A percentile compares a stretch with the other conserved stretches of the same genome.
These are phyloP conservation scores for Mythimna lalbum DNA, from an alignment of 2,888 invertebrate species.

Conservation along the genomic window DNA sequence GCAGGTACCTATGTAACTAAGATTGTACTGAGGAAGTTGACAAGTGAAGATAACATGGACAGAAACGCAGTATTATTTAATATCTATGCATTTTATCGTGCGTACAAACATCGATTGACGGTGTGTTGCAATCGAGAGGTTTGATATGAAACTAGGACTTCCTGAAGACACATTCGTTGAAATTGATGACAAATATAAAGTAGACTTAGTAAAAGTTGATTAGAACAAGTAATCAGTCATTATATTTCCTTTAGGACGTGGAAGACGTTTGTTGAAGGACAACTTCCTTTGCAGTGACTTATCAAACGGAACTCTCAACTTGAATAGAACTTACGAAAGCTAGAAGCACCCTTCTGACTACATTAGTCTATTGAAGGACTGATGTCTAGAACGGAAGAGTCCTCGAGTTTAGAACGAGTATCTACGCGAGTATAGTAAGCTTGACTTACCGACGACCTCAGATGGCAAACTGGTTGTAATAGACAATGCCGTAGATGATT, in stretches of 20 bases:
- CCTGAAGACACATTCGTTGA: slow-evolving; percentile 35
- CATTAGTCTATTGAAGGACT: slow-evolving; percentile 4
- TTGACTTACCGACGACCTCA: background rate
- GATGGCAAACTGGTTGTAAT: background rate
- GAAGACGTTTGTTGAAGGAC: slow-evolving; percentile 6
- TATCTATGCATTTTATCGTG: slow-evolving; percentile 56
- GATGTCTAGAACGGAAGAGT: background rate
- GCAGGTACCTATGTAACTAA: slow-evolving; percentile 45
- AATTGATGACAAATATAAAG: slow-evolving; percentile 19
- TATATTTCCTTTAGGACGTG: background rate
- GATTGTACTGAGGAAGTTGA: slow-evolving; percentile 65
- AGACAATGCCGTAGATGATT: background rate
- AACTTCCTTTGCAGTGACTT: slow-evolving; percentile 9
- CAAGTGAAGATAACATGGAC: slow-evolving; percentile 59
- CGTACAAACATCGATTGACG: slow-evolving; percentile 59
- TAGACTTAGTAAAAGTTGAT: background rate
- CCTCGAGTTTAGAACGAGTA: background rate
- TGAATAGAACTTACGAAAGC: background rate
- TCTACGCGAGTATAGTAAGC: background rate
- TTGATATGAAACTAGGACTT: slow-evolving; percentile 52
- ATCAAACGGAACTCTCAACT: slow-evolving; percentile 28
- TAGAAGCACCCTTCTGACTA: background rate
- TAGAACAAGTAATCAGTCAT: slow-evolving; percentile 13
- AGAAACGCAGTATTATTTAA: slow-evolving; percentile 53
- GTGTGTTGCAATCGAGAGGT: slow-evolving; percentile 62